Conservation (phyloP, 2,797 vertebrate genomes). For the Agapornis canus region DNA sequence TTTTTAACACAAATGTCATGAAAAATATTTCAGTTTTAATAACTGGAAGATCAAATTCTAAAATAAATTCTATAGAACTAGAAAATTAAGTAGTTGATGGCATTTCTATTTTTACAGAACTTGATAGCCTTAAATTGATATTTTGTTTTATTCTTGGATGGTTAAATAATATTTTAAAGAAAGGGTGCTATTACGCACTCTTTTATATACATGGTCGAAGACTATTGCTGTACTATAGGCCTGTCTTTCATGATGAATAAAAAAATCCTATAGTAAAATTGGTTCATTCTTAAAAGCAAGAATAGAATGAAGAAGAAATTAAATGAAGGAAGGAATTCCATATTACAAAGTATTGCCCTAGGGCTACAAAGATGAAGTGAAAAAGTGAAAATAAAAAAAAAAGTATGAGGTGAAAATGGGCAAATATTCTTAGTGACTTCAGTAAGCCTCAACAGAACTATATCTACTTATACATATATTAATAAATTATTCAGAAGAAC, state of each 20-base stretch:
- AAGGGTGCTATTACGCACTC: not conserved
- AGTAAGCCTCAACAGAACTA: not conserved
- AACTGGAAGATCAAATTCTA: not conserved
- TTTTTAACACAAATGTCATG: not conserved
- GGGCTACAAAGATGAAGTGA: not conserved
- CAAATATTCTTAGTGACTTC: not conserved
- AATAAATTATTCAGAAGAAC: not conserved
- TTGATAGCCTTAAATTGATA: not conserved
- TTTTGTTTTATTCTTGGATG: not conserved
- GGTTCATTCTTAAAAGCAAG: not conserved
- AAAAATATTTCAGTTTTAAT: not conserved
- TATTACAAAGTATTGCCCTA: not conserved
- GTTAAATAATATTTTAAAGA: not conserved
- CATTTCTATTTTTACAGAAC: not conserved
- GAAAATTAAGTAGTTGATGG: not conserved
- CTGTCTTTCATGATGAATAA: not conserved
- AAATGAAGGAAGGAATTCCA: not conserved
- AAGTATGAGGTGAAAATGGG: not conserved
- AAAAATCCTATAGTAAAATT: not conserved
- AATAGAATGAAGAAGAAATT: not conserved
- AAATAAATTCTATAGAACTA: not conserved
- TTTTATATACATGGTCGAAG: not conserved
- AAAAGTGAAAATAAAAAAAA: not conserved
- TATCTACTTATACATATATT: not conserved
- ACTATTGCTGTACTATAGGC: not conserved